Evolutionary conservation across 2,888 invertebrate species (phyloP), one percentile per base, ranked within the genome.

Genomic region (Himalopsyche anomala): DNA sequence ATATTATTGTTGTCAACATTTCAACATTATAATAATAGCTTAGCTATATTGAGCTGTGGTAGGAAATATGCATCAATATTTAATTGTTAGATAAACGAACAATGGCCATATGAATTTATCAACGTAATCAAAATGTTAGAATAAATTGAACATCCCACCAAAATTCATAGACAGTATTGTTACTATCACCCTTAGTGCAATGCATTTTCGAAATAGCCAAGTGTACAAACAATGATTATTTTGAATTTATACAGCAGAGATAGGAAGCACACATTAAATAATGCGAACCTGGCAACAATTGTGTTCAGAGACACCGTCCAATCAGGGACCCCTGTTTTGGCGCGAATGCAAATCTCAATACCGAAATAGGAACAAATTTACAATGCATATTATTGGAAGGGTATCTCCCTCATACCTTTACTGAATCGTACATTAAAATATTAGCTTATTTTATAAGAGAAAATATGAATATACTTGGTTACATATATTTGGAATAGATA

Each of bases 301-400:
- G 62, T 62, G 11, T 62, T 62, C 62, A 28, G 28, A 62, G 62
- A n/a, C 19, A 19, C 19, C 9, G 62, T 62, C 62, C 62, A 62
- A 62, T 62, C 62, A 19, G 62, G 11, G 19, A 28, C 62, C 4
- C 62, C 62, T 19, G 62, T 19, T 62, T 62, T 62, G 28, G 19
- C 11, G 62, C 6, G 19, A 62, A 62, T 62, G 62, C 62, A 62
- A 62, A 62, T 28, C 19, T 62, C 62, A 62, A 62, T 62, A 0
- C 19, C 62, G 28, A 19, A 62, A 62, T 62, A 19, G n/a, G 19
- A 19, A 62, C 62, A 19, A 62, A 62, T 62, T 62, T 62, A 11
- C 62, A 62, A 62, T 62, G 62, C 62, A 62, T 62, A 62, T 62
- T 62, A 62, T 62, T 62, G 62, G 4, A 62, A 19, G 62, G 62